phyloP scores from a whole-genome alignment of 1,140 invertebrate genomes.

The Oncopodura yosiiana region DNA sequence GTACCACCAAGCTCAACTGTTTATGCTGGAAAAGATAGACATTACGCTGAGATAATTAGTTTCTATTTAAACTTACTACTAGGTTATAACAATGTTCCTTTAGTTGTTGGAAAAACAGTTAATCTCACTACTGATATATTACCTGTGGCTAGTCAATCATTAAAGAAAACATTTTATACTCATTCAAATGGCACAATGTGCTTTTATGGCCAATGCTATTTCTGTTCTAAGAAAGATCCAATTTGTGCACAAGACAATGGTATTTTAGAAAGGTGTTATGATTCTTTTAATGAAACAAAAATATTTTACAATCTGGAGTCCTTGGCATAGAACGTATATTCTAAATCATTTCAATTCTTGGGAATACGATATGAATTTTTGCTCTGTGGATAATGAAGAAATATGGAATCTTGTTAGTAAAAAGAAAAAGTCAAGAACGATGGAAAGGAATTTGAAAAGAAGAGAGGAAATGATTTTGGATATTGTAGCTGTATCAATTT shows the following conservation, averaged over 20 bases:
- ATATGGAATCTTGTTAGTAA: neutral
- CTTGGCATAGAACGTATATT: slow-evolving; percentile 82
- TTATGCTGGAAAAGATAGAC: slow-evolving; percentile 79
- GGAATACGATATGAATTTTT: slow-evolving; percentile 26
- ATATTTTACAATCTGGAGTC: slow-evolving; percentile 61
- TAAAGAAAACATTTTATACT: slow-evolving; percentile 52
- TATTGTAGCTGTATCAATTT: slow-evolving; percentile 74
- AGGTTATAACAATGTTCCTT: slow-evolving; percentile 63
- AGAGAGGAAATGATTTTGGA: slow-evolving; percentile 70
- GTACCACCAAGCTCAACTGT: no score
- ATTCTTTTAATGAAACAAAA: slow-evolving; percentile 68
- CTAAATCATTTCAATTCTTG: slow-evolving; percentile 55
- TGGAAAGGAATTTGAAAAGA: slow-evolving; percentile 8
- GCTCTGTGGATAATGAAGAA: slow-evolving; percentile 6
- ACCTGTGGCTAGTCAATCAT: slow-evolving; percentile 53
- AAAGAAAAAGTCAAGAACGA: slow-evolving; percentile 8
- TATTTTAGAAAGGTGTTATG: slow-evolving; percentile 66
- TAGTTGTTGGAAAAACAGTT: slow-evolving; percentile 65
- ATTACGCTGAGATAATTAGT: slow-evolving; percentile 90
- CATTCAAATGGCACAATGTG: slow-evolving; percentile 49
- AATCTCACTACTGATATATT: slow-evolving; percentile 63
- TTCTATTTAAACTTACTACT: slow-evolving; percentile 77
- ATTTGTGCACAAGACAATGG: slow-evolving; percentile 60
- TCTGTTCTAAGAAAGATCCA: slow-evolving; percentile 68
- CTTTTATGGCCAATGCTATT: slow-evolving; percentile 81